A percentile compares a stretch with the other conserved stretches of the same genome.
These are phyloP conservation scores for Galagoides demidoff DNA, from an alignment of 2,797 vertebrate genomes.

Conservation along the genomic window DNA sequence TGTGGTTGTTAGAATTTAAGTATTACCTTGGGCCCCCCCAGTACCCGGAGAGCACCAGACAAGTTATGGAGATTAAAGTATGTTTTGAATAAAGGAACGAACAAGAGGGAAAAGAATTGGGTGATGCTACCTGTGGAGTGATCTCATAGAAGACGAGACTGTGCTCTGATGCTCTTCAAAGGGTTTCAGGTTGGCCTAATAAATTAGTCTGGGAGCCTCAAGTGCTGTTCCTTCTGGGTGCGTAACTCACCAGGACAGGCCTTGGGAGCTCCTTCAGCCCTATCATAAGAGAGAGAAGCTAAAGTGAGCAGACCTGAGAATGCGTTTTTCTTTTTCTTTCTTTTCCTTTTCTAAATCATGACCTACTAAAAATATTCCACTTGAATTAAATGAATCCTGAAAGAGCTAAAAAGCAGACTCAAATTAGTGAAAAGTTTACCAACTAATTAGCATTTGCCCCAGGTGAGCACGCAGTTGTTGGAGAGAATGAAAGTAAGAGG, in stretches of 20 bases:
- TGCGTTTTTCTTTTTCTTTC: neutral
- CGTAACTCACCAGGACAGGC: neutral
- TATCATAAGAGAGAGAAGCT: slow-evolving; percentile 39
- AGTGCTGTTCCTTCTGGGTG: neutral
- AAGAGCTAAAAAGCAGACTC: slow-evolving; percentile 64
- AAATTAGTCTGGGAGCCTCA: neutral
- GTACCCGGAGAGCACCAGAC: neutral
- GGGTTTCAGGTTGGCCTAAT: neutral
- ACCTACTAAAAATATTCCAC: slow-evolving; percentile 75
- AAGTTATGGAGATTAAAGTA: neutral
- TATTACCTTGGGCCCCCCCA: neutral
- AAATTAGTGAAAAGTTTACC: slow-evolving; percentile 74
- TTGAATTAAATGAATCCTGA: slow-evolving; percentile 82
- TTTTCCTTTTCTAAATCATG: slow-evolving; percentile 24
- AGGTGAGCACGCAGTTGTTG: slow-evolving; percentile 63
- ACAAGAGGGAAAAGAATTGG: neutral
- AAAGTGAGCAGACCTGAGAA: slow-evolving; percentile 73
- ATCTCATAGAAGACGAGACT: neutral
- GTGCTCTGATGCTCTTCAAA: neutral
- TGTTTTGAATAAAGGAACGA: neutral
- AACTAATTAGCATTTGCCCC: slow-evolving; percentile 70
- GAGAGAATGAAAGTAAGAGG: neutral
- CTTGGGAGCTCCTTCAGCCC: slow-evolving; percentile 68
- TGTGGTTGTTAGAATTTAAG: neutral
- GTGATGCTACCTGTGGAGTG: neutral